Conservation (phyloP, 2,113 vertebrate species). For the Isichthys henryi region DNA sequence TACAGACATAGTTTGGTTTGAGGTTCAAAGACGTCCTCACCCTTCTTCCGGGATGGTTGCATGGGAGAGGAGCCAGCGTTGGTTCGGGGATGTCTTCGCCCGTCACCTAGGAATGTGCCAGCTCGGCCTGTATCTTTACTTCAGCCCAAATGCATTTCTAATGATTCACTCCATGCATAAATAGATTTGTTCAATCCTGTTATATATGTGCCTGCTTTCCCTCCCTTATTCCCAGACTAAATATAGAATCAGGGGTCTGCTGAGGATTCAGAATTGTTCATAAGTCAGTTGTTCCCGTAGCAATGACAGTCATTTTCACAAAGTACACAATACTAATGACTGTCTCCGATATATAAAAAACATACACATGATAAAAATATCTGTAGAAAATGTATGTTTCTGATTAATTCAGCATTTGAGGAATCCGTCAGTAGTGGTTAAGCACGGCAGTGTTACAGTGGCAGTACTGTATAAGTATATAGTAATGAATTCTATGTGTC, state of each 20-base stretch:
- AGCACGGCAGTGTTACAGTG: background rate
- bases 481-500: background rate
- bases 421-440: background rate
- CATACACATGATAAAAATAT: background rate
- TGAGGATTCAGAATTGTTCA: background rate
- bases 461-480: background rate
- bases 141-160: background rate
- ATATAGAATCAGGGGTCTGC: constrained; percentile 32
- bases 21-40: background rate
- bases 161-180: constrained; percentile 31
- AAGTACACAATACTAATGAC: background rate
- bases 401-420: background rate
- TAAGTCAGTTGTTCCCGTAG: background rate
- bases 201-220: constrained; percentile 42
- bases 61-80: background rate
- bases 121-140: background rate
- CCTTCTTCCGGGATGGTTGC: background rate
- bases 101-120: background rate
- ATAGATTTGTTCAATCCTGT: constrained; percentile 47
- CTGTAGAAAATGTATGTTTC: background rate
- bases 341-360: background rate
- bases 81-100: background rate
- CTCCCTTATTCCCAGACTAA: constrained; percentile 23
- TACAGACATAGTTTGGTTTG: background rate
- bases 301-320: background rate